Evolutionary conservation across 2,888 invertebrate genomes (phyloP).

Genomic region (Rhyacophila evoluta): DNA sequence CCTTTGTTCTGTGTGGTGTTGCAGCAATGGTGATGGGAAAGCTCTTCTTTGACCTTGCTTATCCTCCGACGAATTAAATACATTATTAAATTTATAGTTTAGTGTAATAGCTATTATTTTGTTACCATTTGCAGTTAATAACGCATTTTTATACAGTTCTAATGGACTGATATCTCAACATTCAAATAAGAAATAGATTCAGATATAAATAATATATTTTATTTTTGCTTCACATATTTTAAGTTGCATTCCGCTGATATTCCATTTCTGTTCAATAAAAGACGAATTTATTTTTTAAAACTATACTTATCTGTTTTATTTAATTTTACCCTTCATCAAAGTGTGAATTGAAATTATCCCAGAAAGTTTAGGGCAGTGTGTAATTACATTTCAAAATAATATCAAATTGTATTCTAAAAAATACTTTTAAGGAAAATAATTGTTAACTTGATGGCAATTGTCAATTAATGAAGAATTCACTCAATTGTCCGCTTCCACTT

Average conservation of each 20-base stretch:
- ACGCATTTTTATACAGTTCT: conserved; percentile 22
- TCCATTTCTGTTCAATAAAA: conserved; percentile 8
- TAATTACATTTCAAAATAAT: too few species aligned
- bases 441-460: too few species aligned
- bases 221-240: conserved; percentile 26
- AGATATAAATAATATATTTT: not conserved
- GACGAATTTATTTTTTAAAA: conserved; percentile 17
- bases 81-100: not conserved
- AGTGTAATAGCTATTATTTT: conserved; percentile 2
- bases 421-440: too few species aligned
- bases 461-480: too few species aligned
- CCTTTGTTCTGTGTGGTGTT: conserved; percentile 55
- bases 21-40: conserved; percentile 55
- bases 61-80: conserved; percentile 54
- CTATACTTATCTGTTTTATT: too few species aligned
- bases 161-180: not conserved
- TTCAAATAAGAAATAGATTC: not conserved
- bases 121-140: conserved; percentile 1
- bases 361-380: too few species aligned
- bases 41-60: conserved; percentile 56
- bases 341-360: too few species aligned
- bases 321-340: too few species aligned
- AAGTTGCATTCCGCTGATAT: conserved; percentile 13
- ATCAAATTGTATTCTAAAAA: too few species aligned
- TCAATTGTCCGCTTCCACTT: too few species aligned